A percentile compares a stretch with the other conserved stretches of the same genome.
phyloP scores from a whole-genome alignment of 1,140 invertebrate species.

The Ladona fulva region DNA sequence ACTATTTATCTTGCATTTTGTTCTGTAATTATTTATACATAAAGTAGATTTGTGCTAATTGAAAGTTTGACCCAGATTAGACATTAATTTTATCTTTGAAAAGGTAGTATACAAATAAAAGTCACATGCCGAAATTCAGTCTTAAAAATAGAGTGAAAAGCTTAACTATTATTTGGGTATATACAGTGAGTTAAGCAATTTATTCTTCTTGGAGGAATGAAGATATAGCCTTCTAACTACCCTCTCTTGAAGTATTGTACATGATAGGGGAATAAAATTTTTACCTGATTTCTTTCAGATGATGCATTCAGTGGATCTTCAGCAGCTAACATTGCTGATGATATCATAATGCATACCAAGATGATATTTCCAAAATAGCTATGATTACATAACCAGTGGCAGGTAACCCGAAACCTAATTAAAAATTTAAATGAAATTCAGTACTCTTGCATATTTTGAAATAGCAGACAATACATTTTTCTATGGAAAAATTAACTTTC shows the following conservation, averaged over 20 bases:
- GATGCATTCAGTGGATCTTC: conserved; percentile 87
- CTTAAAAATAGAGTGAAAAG: too few species aligned
- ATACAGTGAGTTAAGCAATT: too few species aligned
- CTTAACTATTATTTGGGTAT: too few species aligned
- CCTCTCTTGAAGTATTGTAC: conserved; percentile 22
- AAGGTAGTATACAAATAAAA: too few species aligned
- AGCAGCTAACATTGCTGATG: conserved; percentile 93
- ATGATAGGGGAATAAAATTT: conserved; percentile 23
- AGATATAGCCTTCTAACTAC: conserved; percentile 2
- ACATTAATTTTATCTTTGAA: too few species aligned
- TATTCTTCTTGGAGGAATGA: neutral
- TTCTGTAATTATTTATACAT: too few species aligned
- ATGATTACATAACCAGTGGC: conserved; percentile 94
- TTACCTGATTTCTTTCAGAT: conserved; percentile 60
- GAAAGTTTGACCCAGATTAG: too few species aligned
- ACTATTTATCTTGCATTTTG: too few species aligned
- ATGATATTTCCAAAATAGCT: conserved; percentile 94
- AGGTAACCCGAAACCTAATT: conserved; percentile 86
- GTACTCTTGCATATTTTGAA: neutral
- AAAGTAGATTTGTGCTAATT: too few species aligned
- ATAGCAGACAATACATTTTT: neutral
- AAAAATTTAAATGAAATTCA: neutral
- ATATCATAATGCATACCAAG: conserved; percentile 94
- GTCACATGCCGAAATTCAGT: too few species aligned
- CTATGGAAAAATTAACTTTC: too few species aligned